Percentiles rank a stretch among this genome's conserved stretches.
Evolutionary conservation across 2,888 invertebrate species (phyloP).

Genomic region (Drosophila peninsularis): DNA sequence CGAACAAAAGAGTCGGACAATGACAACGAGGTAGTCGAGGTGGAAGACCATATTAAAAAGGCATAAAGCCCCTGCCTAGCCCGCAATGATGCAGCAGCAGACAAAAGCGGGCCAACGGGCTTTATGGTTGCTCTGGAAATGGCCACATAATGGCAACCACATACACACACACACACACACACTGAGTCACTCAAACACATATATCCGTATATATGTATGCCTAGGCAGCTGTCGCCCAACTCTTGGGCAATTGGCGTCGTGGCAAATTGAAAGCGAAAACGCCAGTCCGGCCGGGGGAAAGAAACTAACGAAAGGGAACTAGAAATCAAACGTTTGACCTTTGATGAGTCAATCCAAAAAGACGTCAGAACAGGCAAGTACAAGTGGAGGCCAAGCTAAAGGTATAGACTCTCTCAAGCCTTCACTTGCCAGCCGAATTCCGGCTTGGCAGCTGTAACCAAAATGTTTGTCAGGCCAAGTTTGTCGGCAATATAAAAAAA

Average conservation of each 20-base stretch:
- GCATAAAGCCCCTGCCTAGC: conserved; percentile 53
- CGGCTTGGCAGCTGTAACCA: conserved; percentile 52
- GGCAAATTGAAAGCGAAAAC: conserved; percentile 78
- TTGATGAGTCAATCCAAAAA: conserved; percentile 69
- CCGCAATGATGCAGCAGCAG: conserved; percentile 24
- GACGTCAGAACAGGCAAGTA: conserved; percentile 36
- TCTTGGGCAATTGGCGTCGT: conserved; percentile 63
- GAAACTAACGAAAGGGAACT: conserved; percentile 43
- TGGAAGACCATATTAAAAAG: conserved; percentile 65
- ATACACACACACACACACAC: conserved; percentile 15
- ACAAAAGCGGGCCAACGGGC: conserved; percentile 62
- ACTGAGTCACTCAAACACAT: background rate
- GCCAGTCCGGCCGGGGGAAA: conserved; percentile 12
- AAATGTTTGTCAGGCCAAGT: conserved; percentile 72
- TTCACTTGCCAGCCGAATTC: conserved; percentile 30
- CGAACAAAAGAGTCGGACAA: conserved; percentile 73
- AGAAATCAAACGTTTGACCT: conserved; percentile 71
- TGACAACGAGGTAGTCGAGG: conserved; percentile 63
- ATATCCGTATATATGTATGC: conserved; percentile 20
- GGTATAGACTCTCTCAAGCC: conserved; percentile 38
- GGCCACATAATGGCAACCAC: conserved; percentile 72
- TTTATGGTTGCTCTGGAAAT: conserved; percentile 62
- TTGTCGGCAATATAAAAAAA: conserved; percentile 29
- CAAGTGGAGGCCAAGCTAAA: conserved; percentile 47
- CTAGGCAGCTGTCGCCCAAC: conserved; percentile 47